phyloP scores from a whole-genome alignment of 2,888 invertebrate species.

The Mechanitis mazaeus region DNA sequence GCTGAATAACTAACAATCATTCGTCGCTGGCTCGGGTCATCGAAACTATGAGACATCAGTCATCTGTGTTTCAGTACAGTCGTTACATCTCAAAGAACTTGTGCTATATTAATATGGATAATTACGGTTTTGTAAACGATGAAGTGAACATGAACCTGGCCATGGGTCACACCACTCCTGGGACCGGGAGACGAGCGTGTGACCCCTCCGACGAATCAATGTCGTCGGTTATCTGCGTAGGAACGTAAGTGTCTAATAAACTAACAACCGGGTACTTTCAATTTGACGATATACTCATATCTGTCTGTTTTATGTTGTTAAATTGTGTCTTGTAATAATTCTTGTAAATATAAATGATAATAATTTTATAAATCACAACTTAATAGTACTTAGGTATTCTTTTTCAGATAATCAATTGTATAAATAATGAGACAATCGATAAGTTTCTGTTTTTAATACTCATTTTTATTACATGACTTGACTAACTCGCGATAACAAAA shows the following conservation, averaged over 20 bases:
- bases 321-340: no score
- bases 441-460: no score
- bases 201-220: slow-evolving; percentile 19
- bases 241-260: neutral
- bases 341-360: no score
- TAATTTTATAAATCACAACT: no score
- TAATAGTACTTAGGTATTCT: no score
- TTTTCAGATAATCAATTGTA: no score
- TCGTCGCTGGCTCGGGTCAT: neutral
- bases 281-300: neutral
- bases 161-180: neutral
- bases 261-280: neutral
- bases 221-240: neutral
- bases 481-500: no score
- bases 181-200: slow-evolving; percentile 21
- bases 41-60: neutral
- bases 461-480: no score
- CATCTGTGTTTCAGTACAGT: neutral
- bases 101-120: slow-evolving; percentile 46
- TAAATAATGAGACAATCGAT: no score
- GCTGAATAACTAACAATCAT: neutral
- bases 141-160: slow-evolving; percentile 29
- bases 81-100: neutral
- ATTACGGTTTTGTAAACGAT: slow-evolving; percentile 53
- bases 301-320: no score